Percentiles rank a stretch among this genome's conserved stretches.
phyloP scores from a whole-genome alignment of 2,888 invertebrate genomes.

The Allygus modestus region DNA sequence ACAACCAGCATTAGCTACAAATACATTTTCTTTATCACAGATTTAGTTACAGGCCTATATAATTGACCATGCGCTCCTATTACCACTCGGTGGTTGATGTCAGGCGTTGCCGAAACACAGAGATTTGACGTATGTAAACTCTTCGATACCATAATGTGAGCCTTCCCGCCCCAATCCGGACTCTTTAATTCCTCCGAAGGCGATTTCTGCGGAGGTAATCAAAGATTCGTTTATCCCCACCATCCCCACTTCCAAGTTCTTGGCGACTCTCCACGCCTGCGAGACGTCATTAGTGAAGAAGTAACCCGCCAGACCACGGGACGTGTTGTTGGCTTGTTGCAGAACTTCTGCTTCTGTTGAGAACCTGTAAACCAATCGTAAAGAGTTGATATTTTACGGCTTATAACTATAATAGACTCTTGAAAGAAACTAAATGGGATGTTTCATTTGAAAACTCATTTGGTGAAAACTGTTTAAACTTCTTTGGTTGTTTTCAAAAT shows the following conservation, averaged over 20 bases:
- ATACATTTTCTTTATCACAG: slow-evolving; percentile 17
- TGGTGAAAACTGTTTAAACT: too few species aligned
- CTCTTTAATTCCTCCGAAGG: slow-evolving; percentile 98
- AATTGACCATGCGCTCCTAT: slow-evolving; percentile 7
- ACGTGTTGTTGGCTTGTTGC: slow-evolving; percentile 88
- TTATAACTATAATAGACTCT: too few species aligned
- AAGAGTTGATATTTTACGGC: too few species aligned
- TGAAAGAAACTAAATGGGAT: too few species aligned
- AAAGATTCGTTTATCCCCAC: slow-evolving; percentile 97
- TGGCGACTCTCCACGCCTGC: slow-evolving; percentile 95
- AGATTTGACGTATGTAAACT: slow-evolving; percentile 94
- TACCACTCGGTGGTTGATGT: neutral
- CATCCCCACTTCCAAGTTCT: slow-evolving; percentile 93
- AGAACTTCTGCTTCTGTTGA: slow-evolving; percentile 92
- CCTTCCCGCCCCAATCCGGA: slow-evolving; percentile 98
- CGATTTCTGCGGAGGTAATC: slow-evolving; percentile 93
- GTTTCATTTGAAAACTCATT: too few species aligned
- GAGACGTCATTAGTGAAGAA: slow-evolving; percentile 93
- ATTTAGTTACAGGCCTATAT: neutral
- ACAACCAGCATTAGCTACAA: too few species aligned
- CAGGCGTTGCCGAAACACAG: slow-evolving; percentile 86
- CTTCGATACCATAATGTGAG: slow-evolving; percentile 93
- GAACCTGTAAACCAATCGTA: slow-evolving; percentile 80
- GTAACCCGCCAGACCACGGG: slow-evolving; percentile 95
- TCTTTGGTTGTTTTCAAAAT: too few species aligned